Evolutionary conservation across 2,888 invertebrate genomes (phyloP).

Genomic region (Apamea anceps): DNA sequence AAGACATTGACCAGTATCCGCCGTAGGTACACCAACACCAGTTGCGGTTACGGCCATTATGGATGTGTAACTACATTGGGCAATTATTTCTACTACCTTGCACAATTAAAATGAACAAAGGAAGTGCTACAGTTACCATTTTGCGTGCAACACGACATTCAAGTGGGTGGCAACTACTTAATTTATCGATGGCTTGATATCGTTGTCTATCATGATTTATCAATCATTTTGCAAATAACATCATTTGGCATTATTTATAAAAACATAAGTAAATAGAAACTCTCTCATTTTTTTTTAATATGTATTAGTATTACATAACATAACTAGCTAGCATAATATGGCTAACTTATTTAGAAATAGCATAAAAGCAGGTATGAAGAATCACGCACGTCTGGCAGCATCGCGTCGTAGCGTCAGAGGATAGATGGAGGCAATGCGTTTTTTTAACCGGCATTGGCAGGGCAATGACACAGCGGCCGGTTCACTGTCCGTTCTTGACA

Average conservation of each 20-base stretch:
- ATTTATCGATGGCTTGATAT: slow-evolving; percentile 59
- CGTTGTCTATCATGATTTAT: slow-evolving; percentile 45
- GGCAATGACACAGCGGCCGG: slow-evolving; percentile 88
- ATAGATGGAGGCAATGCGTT: slow-evolving; percentile 86
- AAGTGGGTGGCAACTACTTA: slow-evolving; percentile 77
- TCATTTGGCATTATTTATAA: neutral
- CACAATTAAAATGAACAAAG: slow-evolving; percentile 86
- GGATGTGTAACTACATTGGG: slow-evolving; percentile 81
- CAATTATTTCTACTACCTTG: slow-evolving; percentile 84
- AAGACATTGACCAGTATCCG: slow-evolving; percentile 85
- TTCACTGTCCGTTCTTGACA: slow-evolving; percentile 90
- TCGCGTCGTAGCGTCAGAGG: slow-evolving; percentile 73
- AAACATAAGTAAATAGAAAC: neutral
- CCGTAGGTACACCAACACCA: slow-evolving; percentile 73
- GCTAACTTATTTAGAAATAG: neutral
- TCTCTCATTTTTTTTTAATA: neutral
- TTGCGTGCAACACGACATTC: slow-evolving; percentile 83
- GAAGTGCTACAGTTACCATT: slow-evolving; percentile 80
- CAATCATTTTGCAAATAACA: slow-evolving; percentile 7
- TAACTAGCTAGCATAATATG: neutral
- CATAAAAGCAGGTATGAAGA: slow-evolving; percentile 6
- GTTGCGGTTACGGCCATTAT: slow-evolving; percentile 80
- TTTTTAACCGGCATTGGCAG: slow-evolving; percentile 88
- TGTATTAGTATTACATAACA: neutral
- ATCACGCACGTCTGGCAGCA: slow-evolving; percentile 75